Conservation (phyloP, 2,113 vertebrate species). For the Opisthocomus hoazin region DNA sequence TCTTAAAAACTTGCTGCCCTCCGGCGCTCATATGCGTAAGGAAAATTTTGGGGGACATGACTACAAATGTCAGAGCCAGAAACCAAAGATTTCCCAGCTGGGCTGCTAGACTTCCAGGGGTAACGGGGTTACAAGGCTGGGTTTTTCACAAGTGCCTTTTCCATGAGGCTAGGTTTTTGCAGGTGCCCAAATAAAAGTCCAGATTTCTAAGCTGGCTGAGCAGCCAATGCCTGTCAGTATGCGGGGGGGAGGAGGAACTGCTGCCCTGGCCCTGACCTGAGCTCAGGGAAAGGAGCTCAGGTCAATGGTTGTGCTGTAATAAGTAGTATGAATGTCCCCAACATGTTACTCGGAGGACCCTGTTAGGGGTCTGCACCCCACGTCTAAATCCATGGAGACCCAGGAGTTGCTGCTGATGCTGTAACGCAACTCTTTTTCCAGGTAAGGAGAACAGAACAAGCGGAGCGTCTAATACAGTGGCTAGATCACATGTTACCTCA, state of each 20-base stretch:
- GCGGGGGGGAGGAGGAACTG: background rate
- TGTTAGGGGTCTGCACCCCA: background rate
- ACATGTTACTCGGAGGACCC: background rate
- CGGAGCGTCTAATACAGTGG: rapidly evolving
- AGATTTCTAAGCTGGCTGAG: background rate
- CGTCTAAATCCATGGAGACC: rapidly evolving
- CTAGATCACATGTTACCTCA: background rate
- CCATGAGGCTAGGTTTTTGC: background rate
- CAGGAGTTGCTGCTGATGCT: background rate
- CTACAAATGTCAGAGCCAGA: background rate
- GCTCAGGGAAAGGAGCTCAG: background rate
- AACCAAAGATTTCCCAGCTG: background rate
- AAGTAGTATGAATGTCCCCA: background rate
- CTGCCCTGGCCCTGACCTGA: background rate
- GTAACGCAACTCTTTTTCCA: background rate
- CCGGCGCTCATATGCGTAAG: background rate
- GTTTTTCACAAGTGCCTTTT: background rate
- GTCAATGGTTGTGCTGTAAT: background rate
- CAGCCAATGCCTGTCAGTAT: background rate
- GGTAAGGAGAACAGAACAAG: background rate
- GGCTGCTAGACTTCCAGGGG: background rate
- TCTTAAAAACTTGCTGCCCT: background rate
- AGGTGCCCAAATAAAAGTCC: background rate
- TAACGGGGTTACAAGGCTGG: background rate
- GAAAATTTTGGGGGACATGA: background rate